Conservation (phyloP, 2,888 invertebrate species). For the Eulithis prunata region DNA sequence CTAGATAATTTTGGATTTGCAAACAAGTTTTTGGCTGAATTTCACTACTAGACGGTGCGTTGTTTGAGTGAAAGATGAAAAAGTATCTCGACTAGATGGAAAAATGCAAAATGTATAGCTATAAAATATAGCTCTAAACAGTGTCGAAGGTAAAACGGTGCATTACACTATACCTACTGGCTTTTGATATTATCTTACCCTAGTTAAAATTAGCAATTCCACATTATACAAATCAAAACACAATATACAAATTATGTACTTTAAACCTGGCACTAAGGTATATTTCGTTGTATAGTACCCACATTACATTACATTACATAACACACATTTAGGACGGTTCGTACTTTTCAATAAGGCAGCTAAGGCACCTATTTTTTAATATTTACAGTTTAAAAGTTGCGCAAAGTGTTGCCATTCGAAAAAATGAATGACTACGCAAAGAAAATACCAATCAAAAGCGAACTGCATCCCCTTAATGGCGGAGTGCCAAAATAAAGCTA, state of each 20-base stretch:
- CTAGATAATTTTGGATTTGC: conserved; percentile 82
- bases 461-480: conserved; percentile 18
- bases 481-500: conserved; percentile 13
- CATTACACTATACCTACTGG: conserved; percentile 30
- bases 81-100: conserved; percentile 58
- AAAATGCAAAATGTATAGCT: conserved; percentile 55
- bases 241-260: conserved; percentile 64
- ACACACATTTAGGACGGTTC: conserved; percentile 78
- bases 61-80: conserved; percentile 46
- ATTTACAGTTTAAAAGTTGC: conserved; percentile 43
- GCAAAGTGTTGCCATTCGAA: conserved; percentile 21
- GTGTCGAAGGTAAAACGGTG: conserved; percentile 33
- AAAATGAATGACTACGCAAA: conserved; percentile 16
- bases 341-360: conserved; percentile 73
- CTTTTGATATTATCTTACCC: conserved; percentile 30
- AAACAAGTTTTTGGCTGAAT: conserved; percentile 68
- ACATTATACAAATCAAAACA: conserved; percentile 44
- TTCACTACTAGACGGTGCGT: conserved; percentile 56
- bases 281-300: conserved; percentile 72
- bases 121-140: conserved; percentile 31
- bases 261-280: conserved; percentile 72
- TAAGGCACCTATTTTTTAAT: conserved; percentile 64
- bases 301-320: conserved; percentile 56
- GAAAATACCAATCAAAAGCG: conserved; percentile 23
- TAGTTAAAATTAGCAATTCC: conserved; percentile 42